Percentiles rank a stretch among this genome's conserved stretches.
Evolutionary conservation across 2,113 vertebrate genomes (phyloP).

Genomic region (Alligator sinensis): DNA sequence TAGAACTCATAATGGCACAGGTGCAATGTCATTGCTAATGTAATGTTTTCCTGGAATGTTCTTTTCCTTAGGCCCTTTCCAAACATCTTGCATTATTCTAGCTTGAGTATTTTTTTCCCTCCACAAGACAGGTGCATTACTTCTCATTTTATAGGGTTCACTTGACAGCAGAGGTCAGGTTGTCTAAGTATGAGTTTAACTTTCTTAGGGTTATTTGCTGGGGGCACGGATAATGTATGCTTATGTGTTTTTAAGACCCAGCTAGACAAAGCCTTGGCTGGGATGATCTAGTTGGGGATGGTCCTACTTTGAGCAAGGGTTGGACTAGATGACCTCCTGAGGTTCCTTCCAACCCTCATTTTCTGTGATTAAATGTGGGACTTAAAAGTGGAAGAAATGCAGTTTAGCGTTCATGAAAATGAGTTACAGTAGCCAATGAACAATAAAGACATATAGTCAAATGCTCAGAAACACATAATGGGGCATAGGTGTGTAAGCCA

Average conservation of each 20-base stretch:
- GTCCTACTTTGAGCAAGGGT: too few species aligned
- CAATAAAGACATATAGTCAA: neutral
- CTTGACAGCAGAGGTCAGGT: neutral
- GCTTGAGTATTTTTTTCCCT: neutral
- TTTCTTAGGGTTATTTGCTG: neutral
- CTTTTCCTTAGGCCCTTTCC: neutral
- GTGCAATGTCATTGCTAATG: neutral
- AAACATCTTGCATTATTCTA: neutral
- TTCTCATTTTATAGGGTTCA: neutral
- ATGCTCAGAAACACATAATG: conserved; percentile 9
- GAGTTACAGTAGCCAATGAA: neutral
- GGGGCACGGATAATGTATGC: neutral
- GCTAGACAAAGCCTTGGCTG: too few species aligned
- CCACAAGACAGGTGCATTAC: neutral
- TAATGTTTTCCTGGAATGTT: neutral
- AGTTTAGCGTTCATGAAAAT: neutral
- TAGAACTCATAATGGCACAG: neutral
- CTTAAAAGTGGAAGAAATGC: neutral
- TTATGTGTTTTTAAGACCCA: neutral
- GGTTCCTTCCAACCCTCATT: too few species aligned
- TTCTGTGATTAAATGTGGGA: too few species aligned
- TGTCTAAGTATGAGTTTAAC: neutral
- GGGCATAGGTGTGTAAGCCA: neutral
- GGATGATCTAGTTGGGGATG: too few species aligned
- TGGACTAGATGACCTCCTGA: too few species aligned